phyloP scores from a whole-genome alignment of 2,797 vertebrate species.

The Eulemur rubriventer region DNA sequence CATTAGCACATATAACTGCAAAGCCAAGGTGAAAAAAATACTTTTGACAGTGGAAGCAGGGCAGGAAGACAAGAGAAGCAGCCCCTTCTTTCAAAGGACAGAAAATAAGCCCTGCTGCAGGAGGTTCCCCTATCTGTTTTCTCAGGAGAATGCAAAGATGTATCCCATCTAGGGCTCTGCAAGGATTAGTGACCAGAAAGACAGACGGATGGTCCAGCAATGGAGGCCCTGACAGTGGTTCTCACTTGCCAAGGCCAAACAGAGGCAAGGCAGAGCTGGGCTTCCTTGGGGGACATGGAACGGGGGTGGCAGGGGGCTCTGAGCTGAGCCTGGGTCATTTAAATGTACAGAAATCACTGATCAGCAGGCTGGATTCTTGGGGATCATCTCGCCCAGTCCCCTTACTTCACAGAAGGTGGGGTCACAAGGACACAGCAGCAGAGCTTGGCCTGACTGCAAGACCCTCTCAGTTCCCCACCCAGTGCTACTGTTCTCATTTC shows the following conservation, averaged over 20 bases:
- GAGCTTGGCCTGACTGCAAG: background rate
- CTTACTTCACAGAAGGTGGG: background rate
- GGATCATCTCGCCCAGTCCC: background rate
- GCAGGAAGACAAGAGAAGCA: background rate
- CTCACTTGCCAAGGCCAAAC: background rate
- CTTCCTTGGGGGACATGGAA: background rate
- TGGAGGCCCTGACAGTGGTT: background rate
- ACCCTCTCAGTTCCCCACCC: background rate
- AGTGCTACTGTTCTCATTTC: background rate
- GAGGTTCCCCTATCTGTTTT: background rate
- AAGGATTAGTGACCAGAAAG: background rate
- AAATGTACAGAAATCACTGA: background rate
- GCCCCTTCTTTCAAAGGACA: background rate
- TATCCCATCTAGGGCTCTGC: background rate
- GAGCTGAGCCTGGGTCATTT: background rate
- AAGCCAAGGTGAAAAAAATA: background rate
- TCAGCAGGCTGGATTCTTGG: background rate
- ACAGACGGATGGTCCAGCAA: background rate
- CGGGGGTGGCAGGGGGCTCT: background rate
- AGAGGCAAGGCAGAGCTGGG: background rate
- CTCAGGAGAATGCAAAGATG: background rate
- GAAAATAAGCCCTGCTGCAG: background rate
- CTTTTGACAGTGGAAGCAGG: background rate
- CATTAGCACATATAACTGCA: background rate
- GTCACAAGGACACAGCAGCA: background rate